These are phyloP conservation scores for Pterocles orientalis DNA, from an alignment of 2,113 vertebrate species.

Conservation along the genomic window DNA sequence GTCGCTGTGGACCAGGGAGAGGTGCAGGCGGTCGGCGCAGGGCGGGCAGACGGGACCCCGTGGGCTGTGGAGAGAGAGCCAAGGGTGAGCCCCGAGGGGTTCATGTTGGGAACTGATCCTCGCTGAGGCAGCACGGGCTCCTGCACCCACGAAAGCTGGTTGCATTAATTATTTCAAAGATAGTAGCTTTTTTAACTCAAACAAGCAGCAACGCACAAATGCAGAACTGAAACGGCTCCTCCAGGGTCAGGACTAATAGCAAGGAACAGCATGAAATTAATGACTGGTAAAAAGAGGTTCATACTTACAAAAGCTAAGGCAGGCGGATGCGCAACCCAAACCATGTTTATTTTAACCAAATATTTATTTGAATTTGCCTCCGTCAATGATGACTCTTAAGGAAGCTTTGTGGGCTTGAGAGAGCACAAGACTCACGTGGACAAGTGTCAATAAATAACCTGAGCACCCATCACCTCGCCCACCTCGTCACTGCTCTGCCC, in stretches of 20 bases:
- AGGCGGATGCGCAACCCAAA: neutral
- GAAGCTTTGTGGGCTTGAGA: neutral
- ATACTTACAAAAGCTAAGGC: neutral
- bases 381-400: rapidly evolving
- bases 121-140: rapidly evolving
- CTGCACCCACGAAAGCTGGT: neutral
- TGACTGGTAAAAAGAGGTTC: neutral
- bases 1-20: neutral
- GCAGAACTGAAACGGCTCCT: rapidly evolving
- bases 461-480: neutral
- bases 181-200: neutral
- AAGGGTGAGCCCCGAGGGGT: rapidly evolving
- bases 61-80: neutral
- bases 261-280: neutral
- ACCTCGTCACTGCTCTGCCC: neutral
- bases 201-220: rapidly evolving
- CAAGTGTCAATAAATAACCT: rapidly evolving
- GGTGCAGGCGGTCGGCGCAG: neutral
- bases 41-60: neutral
- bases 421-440: rapidly evolving
- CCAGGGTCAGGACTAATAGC: neutral
- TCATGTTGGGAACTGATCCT: rapidly evolving
- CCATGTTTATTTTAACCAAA: neutral
- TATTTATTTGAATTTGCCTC: neutral
- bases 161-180: rapidly evolving